Base-by-base conservation (phyloP, 2,888 invertebrate genomes). In the Calameuta pallipes region DNA sequence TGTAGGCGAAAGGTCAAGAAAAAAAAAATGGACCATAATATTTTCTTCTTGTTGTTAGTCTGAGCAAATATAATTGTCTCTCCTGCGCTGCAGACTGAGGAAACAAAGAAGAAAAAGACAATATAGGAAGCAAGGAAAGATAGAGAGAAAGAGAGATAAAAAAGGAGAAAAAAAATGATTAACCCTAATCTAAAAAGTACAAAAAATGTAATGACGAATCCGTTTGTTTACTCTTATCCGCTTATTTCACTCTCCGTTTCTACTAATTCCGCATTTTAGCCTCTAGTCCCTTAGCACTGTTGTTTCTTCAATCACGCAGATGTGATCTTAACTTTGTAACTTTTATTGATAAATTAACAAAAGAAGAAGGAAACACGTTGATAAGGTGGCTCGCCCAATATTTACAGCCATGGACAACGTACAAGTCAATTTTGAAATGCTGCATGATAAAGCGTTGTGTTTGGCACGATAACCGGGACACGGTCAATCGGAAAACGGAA, bases 131-230 rank as follows among this genome's bases (percentile, higher is more conserved):
- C 56, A 56, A 56, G 56, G 6, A 56, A 56, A 23, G 23, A 56
- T 56, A 56, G 6, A 9, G 56, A 56, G 23, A 56, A 23, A 56
- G 56, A 56, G 56, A 23, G 56, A 56, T 0, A 23, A 2, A 56
- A 23, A 56, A 9, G 2, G 1, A 2, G 1, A 2, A 9, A 15
- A 56, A 6, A 87, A 88, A 76, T 83, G 85, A 76, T 87, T 85
- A 88, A 89, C 87, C 89, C 87, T 88, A 90, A 90, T 90, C 88
- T 89, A 90, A 90, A 89, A 86, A 90, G 91, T 91, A 90, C 91
- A 91, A 91, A 91, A 87, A 84, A 84, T 83, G 84, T 84, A 81
- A 81, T 75, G 79, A 80, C 76, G 83, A 85, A 82, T 81, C 81
- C 82, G 80, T 82, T 84, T 81, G 79, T 82, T 82, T 82, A 83